phyloP scores from a whole-genome alignment of 2,888 invertebrate genomes.

The Vesta saturnalis region DNA sequence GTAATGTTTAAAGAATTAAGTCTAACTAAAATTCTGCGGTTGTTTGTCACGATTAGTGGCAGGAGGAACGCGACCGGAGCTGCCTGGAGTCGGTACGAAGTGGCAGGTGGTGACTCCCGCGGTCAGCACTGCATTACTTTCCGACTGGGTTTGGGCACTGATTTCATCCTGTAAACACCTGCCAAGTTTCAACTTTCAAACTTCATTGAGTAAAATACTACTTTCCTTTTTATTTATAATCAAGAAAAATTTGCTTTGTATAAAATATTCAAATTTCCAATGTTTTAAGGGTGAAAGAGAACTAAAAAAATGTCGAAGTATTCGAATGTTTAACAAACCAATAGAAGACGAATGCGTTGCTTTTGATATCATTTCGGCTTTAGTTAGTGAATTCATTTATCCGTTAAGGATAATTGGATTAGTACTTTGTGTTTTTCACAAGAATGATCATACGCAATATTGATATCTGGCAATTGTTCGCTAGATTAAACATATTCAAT shows the following conservation, averaged over 20 bases:
- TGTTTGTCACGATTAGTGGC: conserved; percentile 61
- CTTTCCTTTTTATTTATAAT: neutral
- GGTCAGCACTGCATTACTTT: conserved; percentile 57
- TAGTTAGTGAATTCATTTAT: conserved; percentile 28
- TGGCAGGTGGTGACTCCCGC: conserved; percentile 58
- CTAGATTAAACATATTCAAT: conserved; percentile 58
- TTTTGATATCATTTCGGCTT: conserved; percentile 14
- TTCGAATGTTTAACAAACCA: neutral
- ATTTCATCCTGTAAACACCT: conserved; percentile 58
- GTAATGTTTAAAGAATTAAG: conserved; percentile 21
- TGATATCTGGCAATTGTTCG: conserved; percentile 54
- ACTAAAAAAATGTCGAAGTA: neutral
- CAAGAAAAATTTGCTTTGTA: too few relatives aligned
- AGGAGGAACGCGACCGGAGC: conserved; percentile 40
- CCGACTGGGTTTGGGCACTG: conserved; percentile 56
- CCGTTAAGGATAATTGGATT: conserved; percentile 40
- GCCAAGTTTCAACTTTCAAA: conserved; percentile 51
- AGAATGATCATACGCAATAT: conserved; percentile 40
- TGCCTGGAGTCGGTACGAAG: conserved; percentile 43
- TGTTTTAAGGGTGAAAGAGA: too few relatives aligned
- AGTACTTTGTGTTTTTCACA: conserved; percentile 33
- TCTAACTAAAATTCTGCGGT: conserved; percentile 52
- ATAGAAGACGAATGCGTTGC: neutral
- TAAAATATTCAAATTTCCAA: too few relatives aligned
- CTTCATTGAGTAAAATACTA: conserved; percentile 24